These are phyloP conservation scores for Neoniphon sammara DNA, from an alignment of 2,797 vertebrate species.

Conservation along the genomic window DNA sequence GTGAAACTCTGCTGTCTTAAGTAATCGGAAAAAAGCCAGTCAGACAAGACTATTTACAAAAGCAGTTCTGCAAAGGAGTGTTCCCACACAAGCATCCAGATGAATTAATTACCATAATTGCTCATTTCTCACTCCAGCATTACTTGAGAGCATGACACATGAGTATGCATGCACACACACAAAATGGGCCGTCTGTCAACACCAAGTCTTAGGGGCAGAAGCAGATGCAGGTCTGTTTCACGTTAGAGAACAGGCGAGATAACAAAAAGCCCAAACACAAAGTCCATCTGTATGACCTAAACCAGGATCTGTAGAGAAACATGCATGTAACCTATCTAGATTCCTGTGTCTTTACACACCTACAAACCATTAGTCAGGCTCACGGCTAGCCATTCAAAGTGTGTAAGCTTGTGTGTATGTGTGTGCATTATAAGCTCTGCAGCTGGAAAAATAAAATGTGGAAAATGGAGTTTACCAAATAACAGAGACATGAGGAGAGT, in stretches of 20 bases:
- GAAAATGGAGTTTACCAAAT: conserved; percentile 61
- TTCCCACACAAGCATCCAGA: conserved; percentile 6
- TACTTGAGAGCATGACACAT: conserved; percentile 8
- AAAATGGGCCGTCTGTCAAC: conserved; percentile 13
- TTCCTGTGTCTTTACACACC: conserved; percentile 50
- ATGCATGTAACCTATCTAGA: conserved; percentile 35
- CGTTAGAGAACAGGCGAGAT: conserved; percentile 42
- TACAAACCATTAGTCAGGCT: conserved; percentile 54
- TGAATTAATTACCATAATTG: conserved; percentile 30
- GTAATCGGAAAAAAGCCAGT: background rate
- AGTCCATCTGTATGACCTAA: conserved; percentile 42
- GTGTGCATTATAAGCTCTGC: conserved; percentile 9
- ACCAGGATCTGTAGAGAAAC: conserved; percentile 32
- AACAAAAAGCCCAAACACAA: conserved; percentile 47
- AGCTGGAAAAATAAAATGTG: conserved; percentile 52
- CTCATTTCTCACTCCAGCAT: conserved; percentile 13
- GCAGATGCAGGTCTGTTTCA: conserved; percentile 49
- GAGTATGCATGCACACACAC: background rate
- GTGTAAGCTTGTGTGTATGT: too few species aligned
- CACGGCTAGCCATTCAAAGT: too few species aligned
- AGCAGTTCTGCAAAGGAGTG: background rate
- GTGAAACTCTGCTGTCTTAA: conserved; percentile 18
- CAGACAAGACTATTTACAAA: conserved; percentile 31
- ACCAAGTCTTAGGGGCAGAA: conserved; percentile 2
- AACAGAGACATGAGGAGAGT: conserved; percentile 50